Base-by-base conservation (phyloP, 2,888 invertebrate genomes). In the Tenthredo distinguenda region DNA sequence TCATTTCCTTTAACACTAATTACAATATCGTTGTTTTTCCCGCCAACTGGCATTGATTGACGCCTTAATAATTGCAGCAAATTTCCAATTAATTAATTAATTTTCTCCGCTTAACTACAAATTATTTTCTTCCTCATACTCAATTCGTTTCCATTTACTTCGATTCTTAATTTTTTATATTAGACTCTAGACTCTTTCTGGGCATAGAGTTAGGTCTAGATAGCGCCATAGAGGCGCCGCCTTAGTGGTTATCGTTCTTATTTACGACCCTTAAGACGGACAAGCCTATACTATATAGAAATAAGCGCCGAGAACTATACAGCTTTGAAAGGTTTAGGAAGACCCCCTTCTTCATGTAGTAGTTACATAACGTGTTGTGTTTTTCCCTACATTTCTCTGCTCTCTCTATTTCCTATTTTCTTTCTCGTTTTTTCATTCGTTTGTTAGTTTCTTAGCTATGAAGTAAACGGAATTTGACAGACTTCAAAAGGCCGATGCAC, bases 141-240 rank as follows among this genome's bases (percentile, higher is more conserved):
- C 31, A 68, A 62, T 12, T 31, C 26, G 55, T 62, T 68, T 68
- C 18, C 34, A 31, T 18, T 18, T 18, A 68, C 34, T 68, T 34
- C 15, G 34, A 68, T 68, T 34, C 34, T 34, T 18, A 43, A n/a
- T 74, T 74, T 43, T 74, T 31, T 21, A 2, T 40, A 15, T 26
- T n/a, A 71, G 37, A 74, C 72, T 26, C 43, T 43, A 37, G 40
- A 74, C 72, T 74, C 21, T 74, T 71, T 71, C 71, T 71, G 62
- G 62, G 21, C 62, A 71, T 21, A 43, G 21, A 43, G 21, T 12
- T 68, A 68, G 68, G 68, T 68, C 68, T 26, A 74, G 72, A 74
- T 74, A 77, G 77, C 50, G 77, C 12, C 47, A 18, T 77, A 77
- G 77, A 77, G 77, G 77, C 77, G 77, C 31, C 47, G 77, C 31